Conservation (phyloP, 2,797 vertebrate genomes). For the Tadarida brasiliensis region DNA sequence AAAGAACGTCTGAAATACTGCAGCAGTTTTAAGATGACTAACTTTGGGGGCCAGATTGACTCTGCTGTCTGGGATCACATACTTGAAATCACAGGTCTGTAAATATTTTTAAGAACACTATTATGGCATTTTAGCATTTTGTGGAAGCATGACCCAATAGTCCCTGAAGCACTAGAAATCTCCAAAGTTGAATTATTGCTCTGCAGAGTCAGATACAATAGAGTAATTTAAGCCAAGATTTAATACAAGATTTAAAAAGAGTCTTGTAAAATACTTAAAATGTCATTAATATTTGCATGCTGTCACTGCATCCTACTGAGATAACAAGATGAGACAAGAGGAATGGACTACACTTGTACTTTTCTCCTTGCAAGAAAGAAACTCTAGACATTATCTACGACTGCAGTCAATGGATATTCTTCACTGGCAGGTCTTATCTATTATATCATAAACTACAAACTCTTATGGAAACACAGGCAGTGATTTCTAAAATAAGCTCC, state of each 20-base stretch:
- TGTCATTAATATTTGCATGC: conserved; percentile 37
- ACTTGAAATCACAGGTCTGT: neutral
- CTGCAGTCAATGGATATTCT: conserved; percentile 20
- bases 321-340: conserved; percentile 36
- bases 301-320: neutral
- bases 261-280: conserved; percentile 49
- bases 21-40: conserved; percentile 27
- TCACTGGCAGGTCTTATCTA: conserved; percentile 11
- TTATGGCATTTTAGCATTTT: conserved; percentile 41
- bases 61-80: neutral
- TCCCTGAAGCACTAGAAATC: neutral
- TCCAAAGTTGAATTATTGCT: conserved; percentile 50
- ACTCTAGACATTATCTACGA: neutral
- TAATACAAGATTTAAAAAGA: conserved; percentile 22
- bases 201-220: neutral
- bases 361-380: conserved; percentile 44
- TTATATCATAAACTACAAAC: conserved; percentile 53
- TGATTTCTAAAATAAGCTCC: conserved; percentile 81
- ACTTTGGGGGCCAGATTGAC: neutral
- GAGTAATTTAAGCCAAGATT: conserved; percentile 36
- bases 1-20: neutral
- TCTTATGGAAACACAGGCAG: conserved; percentile 21
- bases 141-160: neutral
- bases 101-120: conserved; percentile 39
- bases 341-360: neutral